Percentiles rank a stretch among this genome's conserved stretches.
Conservation (phyloP, 2,797 vertebrate species). For the Carapus acus region DNA sequence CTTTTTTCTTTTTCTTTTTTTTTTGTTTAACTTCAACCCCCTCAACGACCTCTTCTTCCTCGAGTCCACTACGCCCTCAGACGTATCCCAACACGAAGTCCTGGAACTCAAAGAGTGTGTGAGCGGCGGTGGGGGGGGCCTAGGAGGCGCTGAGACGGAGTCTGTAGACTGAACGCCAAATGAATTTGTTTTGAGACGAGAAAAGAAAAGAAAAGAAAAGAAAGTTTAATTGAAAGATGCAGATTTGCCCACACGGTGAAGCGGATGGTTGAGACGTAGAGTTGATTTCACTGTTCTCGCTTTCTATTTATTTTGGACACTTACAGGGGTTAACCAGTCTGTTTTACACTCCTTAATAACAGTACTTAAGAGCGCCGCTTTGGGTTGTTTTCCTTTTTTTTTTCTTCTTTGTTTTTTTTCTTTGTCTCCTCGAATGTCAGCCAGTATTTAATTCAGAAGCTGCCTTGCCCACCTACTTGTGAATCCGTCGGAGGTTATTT, state of each 20-base stretch:
- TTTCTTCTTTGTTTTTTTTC: slow-evolving; percentile 29
- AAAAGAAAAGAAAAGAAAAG: slow-evolving; percentile 38
- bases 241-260: slow-evolving; percentile 51
- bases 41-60: slow-evolving; percentile 40
- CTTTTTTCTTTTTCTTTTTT: no score
- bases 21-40: no score
- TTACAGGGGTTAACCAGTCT: slow-evolving; percentile 50
- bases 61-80: slow-evolving; percentile 40
- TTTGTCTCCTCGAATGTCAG: slow-evolving; percentile 57
- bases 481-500: slow-evolving; percentile 52
- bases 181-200: slow-evolving; percentile 53
- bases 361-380: slow-evolving; percentile 60
- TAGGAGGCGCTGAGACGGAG: slow-evolving; percentile 40
- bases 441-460: slow-evolving; percentile 76
- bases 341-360: slow-evolving; percentile 71
- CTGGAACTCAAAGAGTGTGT: slow-evolving; percentile 53
- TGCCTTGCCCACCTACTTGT: slow-evolving; percentile 68
- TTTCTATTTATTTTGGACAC: slow-evolving; percentile 67
- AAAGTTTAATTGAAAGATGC: slow-evolving; percentile 44
- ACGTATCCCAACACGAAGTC: slow-evolving; percentile 44
- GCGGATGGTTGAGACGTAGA: slow-evolving; percentile 59
- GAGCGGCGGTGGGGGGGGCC: slow-evolving; percentile 8
- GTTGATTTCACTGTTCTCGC: slow-evolving; percentile 51
- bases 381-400: no score
- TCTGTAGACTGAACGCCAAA: slow-evolving; percentile 56